These are phyloP conservation scores for Butastur rufipennis DNA, from an alignment of 2,113 vertebrate genomes.

Conservation along the genomic window DNA sequence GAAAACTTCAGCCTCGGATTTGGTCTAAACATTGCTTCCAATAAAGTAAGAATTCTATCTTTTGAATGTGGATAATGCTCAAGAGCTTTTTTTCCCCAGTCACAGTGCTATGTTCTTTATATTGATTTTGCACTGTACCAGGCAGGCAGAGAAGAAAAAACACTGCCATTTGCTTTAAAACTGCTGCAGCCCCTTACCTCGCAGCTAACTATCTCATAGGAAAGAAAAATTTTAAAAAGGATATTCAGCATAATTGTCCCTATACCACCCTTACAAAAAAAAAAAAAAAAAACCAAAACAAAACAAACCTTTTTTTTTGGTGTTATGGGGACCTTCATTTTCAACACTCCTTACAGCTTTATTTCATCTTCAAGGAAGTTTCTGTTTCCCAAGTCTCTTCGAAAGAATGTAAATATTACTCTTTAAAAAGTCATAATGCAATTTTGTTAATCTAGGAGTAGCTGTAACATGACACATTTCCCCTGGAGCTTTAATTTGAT, in stretches of 20 bases:
- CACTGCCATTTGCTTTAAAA: neutral
- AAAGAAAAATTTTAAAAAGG: neutral
- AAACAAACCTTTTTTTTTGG: neutral
- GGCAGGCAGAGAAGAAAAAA: neutral
- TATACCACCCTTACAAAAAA: neutral
- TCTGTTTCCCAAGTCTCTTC: conserved; percentile 9
- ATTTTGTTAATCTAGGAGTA: conserved; percentile 27
- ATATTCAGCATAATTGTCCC: neutral
- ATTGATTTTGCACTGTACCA: neutral
- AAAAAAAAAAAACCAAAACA: neutral
- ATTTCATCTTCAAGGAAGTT: conserved; percentile 54
- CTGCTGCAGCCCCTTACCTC: neutral
- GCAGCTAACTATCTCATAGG: neutral
- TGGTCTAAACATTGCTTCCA: neutral
- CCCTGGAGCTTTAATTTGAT: conserved; percentile 30
- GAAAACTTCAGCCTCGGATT: neutral
- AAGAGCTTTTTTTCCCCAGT: neutral
- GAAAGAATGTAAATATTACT: conserved; percentile 38
- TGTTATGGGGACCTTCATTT: conserved; percentile 5
- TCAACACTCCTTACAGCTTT: conserved; percentile 21
- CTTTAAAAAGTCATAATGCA: conserved; percentile 33
- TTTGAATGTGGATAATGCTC: neutral
- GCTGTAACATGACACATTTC: neutral
- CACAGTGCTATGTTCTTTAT: neutral
- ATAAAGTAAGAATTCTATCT: neutral